These are phyloP conservation scores for Porphyrio hochstetteri DNA, from an alignment of 2,113 vertebrate genomes.

Conservation along the genomic window DNA sequence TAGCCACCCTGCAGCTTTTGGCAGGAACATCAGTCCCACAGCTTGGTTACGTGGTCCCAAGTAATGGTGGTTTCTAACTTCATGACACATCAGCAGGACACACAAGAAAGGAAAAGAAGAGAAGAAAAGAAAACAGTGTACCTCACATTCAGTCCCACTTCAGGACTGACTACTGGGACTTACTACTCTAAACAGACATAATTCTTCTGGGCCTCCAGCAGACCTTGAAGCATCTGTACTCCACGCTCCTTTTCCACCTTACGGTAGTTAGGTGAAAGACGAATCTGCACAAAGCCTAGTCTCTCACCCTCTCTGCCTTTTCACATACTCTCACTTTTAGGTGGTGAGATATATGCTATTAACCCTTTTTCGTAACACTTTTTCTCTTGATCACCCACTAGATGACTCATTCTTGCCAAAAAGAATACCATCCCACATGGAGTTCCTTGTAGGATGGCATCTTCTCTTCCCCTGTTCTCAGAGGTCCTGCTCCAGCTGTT, in stretches of 20 bases:
- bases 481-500: background rate
- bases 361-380: background rate
- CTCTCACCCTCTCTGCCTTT: background rate
- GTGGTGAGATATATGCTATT: background rate
- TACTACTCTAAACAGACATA: background rate
- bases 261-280: background rate
- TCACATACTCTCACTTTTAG: background rate
- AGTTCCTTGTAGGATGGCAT: background rate
- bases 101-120: background rate
- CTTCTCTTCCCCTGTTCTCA: background rate
- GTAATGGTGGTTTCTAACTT: background rate
- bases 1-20: background rate
- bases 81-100: background rate
- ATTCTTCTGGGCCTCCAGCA: background rate
- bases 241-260: background rate
- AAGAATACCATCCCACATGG: background rate
- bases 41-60: background rate
- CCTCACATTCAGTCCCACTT: background rate
- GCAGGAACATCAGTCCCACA: background rate
- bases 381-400: background rate
- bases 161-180: background rate
- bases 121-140: background rate
- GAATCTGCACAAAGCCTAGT: background rate
- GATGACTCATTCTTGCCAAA: background rate
- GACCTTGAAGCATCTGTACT: background rate